A percentile compares a stretch with the other conserved stretches of the same genome.
These are phyloP conservation scores for Cinclus mexicanus DNA, from an alignment of 2,113 vertebrate genomes.

Conservation along the genomic window DNA sequence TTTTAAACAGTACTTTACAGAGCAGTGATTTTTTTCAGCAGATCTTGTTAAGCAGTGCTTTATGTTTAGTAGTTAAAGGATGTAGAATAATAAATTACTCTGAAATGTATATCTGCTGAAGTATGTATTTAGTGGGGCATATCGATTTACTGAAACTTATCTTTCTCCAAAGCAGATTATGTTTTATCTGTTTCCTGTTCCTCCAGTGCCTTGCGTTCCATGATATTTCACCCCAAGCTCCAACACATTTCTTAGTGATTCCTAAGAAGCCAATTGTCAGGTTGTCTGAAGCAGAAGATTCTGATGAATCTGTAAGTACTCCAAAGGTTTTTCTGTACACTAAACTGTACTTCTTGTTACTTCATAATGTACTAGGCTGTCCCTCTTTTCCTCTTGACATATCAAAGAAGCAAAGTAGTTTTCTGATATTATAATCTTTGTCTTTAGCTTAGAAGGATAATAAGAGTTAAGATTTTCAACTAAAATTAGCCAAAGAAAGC, in stretches of 20 bases:
- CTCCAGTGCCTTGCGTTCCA: slow-evolving; percentile 91
- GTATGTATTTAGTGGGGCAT: neutral
- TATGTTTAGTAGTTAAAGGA: neutral
- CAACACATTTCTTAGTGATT: slow-evolving; percentile 92
- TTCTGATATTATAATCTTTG: neutral
- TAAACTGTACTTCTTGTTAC: neutral
- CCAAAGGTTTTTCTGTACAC: neutral
- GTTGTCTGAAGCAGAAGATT: slow-evolving; percentile 86
- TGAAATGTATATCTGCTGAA: neutral
- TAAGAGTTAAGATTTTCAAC: neutral
- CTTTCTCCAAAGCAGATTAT: neutral
- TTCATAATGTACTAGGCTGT: neutral
- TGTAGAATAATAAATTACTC: neutral
- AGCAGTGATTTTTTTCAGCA: neutral
- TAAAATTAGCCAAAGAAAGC: neutral
- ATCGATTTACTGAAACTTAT: neutral
- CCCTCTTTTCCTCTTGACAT: neutral
- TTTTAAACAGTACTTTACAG: neutral
- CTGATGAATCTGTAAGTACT: slow-evolving; percentile 88
- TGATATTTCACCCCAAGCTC: slow-evolving; percentile 92
- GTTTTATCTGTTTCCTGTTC: neutral
- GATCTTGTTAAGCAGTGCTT: neutral
- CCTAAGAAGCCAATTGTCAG: slow-evolving; percentile 89
- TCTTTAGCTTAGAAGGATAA: neutral
- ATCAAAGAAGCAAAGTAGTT: neutral